These are phyloP conservation scores for Mustela nigripes DNA, from an alignment of 2,113 vertebrate genomes.

Conservation along the genomic window DNA sequence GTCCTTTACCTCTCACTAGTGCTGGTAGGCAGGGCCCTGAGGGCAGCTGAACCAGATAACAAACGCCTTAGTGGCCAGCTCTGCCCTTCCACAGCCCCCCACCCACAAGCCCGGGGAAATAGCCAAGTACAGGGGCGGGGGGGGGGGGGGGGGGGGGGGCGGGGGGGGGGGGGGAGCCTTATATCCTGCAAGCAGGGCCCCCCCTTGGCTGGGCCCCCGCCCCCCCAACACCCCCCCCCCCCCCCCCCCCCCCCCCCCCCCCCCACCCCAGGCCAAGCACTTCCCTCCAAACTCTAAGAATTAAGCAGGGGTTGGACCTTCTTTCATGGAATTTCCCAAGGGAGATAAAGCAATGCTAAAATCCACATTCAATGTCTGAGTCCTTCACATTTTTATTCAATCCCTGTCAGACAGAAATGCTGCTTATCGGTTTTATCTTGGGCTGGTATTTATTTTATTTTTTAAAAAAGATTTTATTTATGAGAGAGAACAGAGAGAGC, in stretches of 20 bases:
- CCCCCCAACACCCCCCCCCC: background rate
- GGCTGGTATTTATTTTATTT: conserved; percentile 4
- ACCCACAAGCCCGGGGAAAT: background rate
- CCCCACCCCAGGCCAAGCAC: background rate
- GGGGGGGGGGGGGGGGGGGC: background rate
- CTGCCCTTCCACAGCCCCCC: too few relatives aligned
- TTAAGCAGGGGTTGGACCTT: background rate
- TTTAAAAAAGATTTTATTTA: too few relatives aligned
- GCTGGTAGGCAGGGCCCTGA: background rate
- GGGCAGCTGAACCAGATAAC: background rate
- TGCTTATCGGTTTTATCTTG: conserved; percentile 52
- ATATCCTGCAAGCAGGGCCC: background rate
- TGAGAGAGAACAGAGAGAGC: too few relatives aligned
- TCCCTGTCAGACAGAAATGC: background rate
- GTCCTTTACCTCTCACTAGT: background rate
- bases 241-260: background rate
- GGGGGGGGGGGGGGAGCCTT: too few relatives aligned
- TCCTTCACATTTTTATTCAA: conserved; percentile 62
- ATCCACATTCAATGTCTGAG: conserved; percentile 35
- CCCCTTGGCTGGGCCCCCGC: background rate
- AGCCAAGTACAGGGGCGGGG: too few relatives aligned
- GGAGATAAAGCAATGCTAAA: conserved; percentile 18
- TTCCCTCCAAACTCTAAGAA: background rate
- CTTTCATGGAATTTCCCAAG: background rate
- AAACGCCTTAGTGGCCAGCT: background rate